phyloP scores from a whole-genome alignment of 2,113 vertebrate genomes.

The Oreamnos americanus region DNA sequence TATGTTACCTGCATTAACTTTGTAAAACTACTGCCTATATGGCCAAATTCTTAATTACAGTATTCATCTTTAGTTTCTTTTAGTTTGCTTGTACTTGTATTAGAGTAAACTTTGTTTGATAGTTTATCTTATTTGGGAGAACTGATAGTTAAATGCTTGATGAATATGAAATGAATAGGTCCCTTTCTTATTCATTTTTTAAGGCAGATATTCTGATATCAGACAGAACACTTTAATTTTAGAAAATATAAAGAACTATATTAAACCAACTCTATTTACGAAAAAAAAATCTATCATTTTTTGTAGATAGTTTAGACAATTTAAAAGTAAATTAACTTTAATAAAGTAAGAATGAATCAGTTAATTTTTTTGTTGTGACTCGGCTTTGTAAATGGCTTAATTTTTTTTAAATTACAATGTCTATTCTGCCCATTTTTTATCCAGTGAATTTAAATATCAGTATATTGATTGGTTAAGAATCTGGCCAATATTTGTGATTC shows the following conservation, averaged over 20 bases:
- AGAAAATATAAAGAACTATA: conserved; percentile 28
- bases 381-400: background rate
- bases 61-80: background rate
- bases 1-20: background rate
- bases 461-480: background rate
- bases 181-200: background rate
- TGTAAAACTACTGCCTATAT: background rate
- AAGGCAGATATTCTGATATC: background rate
- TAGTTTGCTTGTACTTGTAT: background rate
- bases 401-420: background rate
- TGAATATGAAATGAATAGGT: background rate
- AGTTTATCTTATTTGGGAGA: background rate
- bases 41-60: conserved; percentile 22
- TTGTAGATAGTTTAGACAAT: background rate
- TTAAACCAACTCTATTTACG: background rate
- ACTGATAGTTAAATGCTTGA: background rate
- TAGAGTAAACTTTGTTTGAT: background rate
- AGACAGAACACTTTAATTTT: background rate
- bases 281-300: background rate
- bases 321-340: conserved; percentile 13
- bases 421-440: background rate
- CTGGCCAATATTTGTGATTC: background rate
- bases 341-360: background rate
- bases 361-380: background rate
- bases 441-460: background rate